Evolutionary conservation across 2,888 invertebrate species (phyloP).

Genomic region (Drosophila niveifrons): DNA sequence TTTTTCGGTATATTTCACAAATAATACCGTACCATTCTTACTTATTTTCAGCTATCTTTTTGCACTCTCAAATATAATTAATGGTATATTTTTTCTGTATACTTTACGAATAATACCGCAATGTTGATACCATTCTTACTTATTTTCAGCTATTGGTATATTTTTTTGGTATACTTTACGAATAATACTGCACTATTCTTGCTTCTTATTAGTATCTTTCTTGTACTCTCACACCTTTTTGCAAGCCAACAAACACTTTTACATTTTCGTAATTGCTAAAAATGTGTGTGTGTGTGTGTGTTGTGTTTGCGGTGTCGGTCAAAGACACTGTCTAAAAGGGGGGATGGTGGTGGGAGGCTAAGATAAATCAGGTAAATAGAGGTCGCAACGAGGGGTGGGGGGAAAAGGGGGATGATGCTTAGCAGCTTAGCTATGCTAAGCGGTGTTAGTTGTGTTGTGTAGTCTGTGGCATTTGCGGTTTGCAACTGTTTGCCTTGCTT

Average conservation of each 20-base stretch:
- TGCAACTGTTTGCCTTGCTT: conserved; percentile 32
- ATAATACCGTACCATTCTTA: too few species aligned
- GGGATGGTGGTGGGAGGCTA: not conserved
- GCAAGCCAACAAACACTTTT: conserved; percentile 36
- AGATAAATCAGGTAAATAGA: not conserved
- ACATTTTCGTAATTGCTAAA: conserved; percentile 57
- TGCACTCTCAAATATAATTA: too few species aligned
- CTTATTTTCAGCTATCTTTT: too few species aligned
- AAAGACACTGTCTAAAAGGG: conserved; percentile 24
- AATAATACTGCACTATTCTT: not conserved
- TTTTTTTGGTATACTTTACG: too few species aligned
- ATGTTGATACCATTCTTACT: not conserved
- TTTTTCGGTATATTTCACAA: too few species aligned
- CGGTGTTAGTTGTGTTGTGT: conserved; percentile 21
- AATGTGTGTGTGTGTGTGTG: conserved; percentile 51
- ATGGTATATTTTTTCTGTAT: too few species aligned
- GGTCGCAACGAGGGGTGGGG: not conserved
- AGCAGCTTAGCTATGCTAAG: conserved; percentile 2
- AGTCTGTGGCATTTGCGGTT: conserved; percentile 56
- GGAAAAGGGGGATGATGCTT: not conserved
- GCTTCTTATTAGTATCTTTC: not conserved
- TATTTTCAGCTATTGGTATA: too few species aligned
- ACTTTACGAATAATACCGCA: too few species aligned
- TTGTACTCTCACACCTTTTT: not conserved
- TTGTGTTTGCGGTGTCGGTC: conserved; percentile 53